A percentile compares a stretch with the other conserved stretches of the same genome.
These are phyloP conservation scores for Yasuhikotakia modesta DNA, from an alignment of 2,797 vertebrate genomes.

Conservation along the genomic window DNA sequence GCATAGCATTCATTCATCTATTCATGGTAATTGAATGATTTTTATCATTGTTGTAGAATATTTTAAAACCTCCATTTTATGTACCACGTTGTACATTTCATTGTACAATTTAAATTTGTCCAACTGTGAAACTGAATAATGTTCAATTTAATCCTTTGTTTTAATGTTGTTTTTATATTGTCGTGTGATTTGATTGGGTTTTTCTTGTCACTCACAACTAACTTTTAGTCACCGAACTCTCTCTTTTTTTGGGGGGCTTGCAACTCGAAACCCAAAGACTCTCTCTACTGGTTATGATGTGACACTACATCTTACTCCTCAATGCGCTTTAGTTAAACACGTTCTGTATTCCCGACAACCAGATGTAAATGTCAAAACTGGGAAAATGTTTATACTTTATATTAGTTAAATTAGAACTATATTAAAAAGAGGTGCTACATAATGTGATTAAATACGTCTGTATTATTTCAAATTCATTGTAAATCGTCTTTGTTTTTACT, in stretches of 20 bases:
- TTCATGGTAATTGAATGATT: slow-evolving; percentile 44
- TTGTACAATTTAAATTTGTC: no score
- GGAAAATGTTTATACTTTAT: slow-evolving; percentile 46
- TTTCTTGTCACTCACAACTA: background rate
- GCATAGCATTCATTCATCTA: slow-evolving; percentile 60
- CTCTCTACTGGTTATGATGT: slow-evolving; percentile 36
- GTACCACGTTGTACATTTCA: no score
- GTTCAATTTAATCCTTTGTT: no score
- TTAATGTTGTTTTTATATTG: background rate
- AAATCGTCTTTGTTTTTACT: background rate
- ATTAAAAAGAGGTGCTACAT: slow-evolving; percentile 62
- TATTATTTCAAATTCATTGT: background rate
- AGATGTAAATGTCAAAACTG: slow-evolving; percentile 40
- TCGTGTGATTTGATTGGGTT: background rate
- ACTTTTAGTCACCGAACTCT: slow-evolving; percentile 32
- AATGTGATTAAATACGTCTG: slow-evolving; percentile 27
- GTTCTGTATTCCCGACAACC: slow-evolving; percentile 29
- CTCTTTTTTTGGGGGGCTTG: slow-evolving; percentile 7
- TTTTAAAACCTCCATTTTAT: no score
- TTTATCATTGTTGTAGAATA: no score
- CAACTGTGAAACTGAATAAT: no score
- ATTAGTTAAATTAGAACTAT: no score
- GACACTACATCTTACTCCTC: slow-evolving; percentile 37
- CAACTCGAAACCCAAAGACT: slow-evolving; percentile 23
- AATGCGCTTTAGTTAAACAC: slow-evolving; percentile 9